These are phyloP conservation scores for Solen grandis DNA, from an alignment of 1,140 invertebrate species.

Conservation along the genomic window DNA sequence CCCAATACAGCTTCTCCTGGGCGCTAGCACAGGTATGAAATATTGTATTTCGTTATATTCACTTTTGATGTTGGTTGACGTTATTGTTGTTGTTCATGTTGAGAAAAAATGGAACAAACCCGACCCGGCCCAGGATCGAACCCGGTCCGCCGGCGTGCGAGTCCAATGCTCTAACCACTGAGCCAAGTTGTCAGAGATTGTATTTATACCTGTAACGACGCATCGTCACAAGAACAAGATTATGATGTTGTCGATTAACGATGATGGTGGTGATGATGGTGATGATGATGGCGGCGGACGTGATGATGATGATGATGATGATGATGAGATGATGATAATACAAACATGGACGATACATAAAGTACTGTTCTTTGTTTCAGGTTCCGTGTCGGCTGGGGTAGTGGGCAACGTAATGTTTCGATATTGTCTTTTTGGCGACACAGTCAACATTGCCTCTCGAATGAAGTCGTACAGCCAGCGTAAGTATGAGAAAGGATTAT, in stretches of 20 bases:
- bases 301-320: not conserved
- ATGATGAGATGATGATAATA: not conserved
- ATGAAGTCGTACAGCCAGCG: conserved; percentile 37
- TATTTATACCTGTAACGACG: too few species aligned
- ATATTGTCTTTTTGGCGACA: conserved; percentile 40
- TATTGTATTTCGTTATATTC: too few species aligned
- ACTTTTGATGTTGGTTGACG: too few species aligned
- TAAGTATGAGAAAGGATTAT: conserved; percentile 17
- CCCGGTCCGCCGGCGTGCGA: too few species aligned
- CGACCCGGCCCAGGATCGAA: too few species aligned
- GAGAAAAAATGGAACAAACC: too few species aligned
- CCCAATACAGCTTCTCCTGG: conserved; percentile 16
- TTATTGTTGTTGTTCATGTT: too few species aligned
- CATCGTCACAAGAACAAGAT: too few species aligned
- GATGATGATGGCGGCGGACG: too few species aligned
- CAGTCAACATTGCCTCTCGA: conserved; percentile 27
- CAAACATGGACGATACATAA: not conserved
- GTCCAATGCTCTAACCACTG: too few species aligned
- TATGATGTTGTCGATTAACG: not conserved
- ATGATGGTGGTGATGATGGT: not conserved
- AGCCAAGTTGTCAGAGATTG: too few species aligned
- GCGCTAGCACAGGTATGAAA: conserved; percentile 25
- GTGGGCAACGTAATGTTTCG: conserved; percentile 12
- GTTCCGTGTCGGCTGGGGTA: conserved; percentile 32
- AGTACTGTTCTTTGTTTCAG: not conserved